Evolutionary conservation across 2,113 vertebrate species (phyloP).

Genomic region (Oryzias melastigma): DNA sequence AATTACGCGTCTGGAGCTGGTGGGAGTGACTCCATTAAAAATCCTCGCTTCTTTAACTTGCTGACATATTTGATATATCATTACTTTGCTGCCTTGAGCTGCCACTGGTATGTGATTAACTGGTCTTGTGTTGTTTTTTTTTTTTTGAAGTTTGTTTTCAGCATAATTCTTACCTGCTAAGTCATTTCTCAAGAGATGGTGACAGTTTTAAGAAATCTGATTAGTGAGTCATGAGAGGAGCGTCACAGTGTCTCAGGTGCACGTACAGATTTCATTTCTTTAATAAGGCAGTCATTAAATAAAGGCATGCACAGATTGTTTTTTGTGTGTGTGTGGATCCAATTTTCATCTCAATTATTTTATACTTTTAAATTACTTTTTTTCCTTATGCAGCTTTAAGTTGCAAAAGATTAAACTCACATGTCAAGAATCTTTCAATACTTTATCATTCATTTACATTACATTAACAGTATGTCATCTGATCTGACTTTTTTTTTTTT

Average conservation of each 20-base stretch:
- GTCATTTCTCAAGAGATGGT: conserved; percentile 23
- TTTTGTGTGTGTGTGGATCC: too few species aligned
- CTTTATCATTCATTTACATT: too few species aligned
- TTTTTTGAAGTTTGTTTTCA: conserved; percentile 18
- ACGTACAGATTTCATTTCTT: conserved; percentile 3
- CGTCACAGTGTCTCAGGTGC: not conserved
- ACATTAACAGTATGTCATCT: too few species aligned
- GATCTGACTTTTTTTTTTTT: too few species aligned
- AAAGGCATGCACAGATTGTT: not conserved
- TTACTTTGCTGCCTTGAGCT: conserved; percentile 39
- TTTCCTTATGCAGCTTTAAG: too few species aligned
- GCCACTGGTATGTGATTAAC: conserved; percentile 28
- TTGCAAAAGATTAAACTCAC: too few species aligned
- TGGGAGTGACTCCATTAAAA: conserved; percentile 38
- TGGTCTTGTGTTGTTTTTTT: conserved; percentile 2
- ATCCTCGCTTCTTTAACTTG: conserved; percentile 31
- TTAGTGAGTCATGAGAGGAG: conserved; percentile 6
- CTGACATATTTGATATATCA: conserved; percentile 57
- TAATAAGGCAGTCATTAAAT: conserved; percentile 2
- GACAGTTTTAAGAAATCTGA: conserved; percentile 21
- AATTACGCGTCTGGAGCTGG: conserved; percentile 40
- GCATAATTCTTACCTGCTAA: conserved; percentile 15
- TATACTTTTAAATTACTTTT: too few species aligned
- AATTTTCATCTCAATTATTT: too few species aligned
- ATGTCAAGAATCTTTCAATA: too few species aligned